Conservation (phyloP, 2,888 invertebrate genomes). For the Apamea monoglypha region DNA sequence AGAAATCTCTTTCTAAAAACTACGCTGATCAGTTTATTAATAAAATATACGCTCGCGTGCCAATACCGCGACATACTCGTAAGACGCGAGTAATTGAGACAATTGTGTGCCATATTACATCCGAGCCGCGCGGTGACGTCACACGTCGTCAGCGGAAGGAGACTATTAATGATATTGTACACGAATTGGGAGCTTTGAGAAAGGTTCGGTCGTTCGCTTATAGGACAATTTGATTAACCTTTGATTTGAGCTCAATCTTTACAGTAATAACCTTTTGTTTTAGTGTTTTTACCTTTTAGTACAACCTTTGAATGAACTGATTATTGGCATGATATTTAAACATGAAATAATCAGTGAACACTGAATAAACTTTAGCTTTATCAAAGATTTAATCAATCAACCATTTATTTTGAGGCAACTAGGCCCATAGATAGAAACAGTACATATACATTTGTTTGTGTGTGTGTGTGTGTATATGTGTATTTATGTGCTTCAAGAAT, state of each 20-base stretch:
- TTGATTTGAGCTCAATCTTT: background rate
- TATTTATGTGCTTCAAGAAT: background rate
- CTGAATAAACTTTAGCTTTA: background rate
- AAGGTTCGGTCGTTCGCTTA: background rate
- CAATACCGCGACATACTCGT: slow-evolving; percentile 14
- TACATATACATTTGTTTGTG: background rate
- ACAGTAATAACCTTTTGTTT: background rate
- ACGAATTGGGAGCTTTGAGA: background rate
- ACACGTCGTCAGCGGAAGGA: slow-evolving; percentile 23
- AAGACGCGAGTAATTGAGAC: slow-evolving; percentile 43
- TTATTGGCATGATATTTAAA: background rate
- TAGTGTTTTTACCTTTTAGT: background rate
- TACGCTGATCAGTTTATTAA: slow-evolving; percentile 28
- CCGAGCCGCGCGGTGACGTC: slow-evolving; percentile 18
- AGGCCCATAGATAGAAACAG: too few relatives aligned
- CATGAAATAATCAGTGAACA: too few relatives aligned
- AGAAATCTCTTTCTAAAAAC: background rate
- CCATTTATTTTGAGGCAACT: background rate
- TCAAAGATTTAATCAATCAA: background rate
- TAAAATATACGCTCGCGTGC: slow-evolving; percentile 29
- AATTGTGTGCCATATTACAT: slow-evolving; percentile 28
- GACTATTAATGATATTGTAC: slow-evolving; percentile 33
- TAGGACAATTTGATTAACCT: background rate
- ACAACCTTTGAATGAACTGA: background rate
- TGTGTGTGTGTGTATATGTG: background rate